Base-by-base conservation (phyloP, 1,140 invertebrate species). In the Drosophila bocki region DNA sequence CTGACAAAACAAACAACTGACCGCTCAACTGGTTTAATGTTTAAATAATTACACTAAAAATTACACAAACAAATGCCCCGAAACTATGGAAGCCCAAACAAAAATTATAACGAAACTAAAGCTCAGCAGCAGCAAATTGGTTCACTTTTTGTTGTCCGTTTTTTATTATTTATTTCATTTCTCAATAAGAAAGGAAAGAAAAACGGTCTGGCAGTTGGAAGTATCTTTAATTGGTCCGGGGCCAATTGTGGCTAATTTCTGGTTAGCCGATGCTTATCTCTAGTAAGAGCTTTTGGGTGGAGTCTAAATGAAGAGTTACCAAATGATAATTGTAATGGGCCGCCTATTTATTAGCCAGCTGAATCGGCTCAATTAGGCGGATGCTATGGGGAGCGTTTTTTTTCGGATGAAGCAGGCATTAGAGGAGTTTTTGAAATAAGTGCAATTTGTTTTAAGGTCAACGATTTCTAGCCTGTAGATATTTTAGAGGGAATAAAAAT, bases 11-110 rank as follows among this genome's bases (percentile, higher is more conserved):
- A 71, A 64, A 45, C 62, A 68, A 64, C 69, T 37, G 26, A 33
- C 32, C 32, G 62, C 50, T 75, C 56, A 59, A 90, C 85, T 71
- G 81, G 81, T 90, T 88, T 88, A 90, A 88, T 88, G 85, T 78
- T 84, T 84, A 90, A 88, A 88, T 88, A 88, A 88, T 88, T 87
- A 88, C 80, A 83, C 69, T 54, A 56, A 80, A 86, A 83, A 80
- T 69, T 80, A 78, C 79, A 65, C 76, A 47, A 80, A 42, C 47
- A 51, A 62, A 74, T 62, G 65, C 50, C 65, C 69, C 37, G 11
- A 67, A 57, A 82, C 79, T 74, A 72, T 56, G 61, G 64, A 83
- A 79, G 79, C 47, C 59, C 42, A 57, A 71, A 83, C 33, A 71
- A 50, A 64, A 78, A 80, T 87, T 83, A 83, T 88, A 87, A 84